Base-by-base conservation (phyloP, 1,140 invertebrate genomes). In the Ruditapes philippinarum region DNA sequence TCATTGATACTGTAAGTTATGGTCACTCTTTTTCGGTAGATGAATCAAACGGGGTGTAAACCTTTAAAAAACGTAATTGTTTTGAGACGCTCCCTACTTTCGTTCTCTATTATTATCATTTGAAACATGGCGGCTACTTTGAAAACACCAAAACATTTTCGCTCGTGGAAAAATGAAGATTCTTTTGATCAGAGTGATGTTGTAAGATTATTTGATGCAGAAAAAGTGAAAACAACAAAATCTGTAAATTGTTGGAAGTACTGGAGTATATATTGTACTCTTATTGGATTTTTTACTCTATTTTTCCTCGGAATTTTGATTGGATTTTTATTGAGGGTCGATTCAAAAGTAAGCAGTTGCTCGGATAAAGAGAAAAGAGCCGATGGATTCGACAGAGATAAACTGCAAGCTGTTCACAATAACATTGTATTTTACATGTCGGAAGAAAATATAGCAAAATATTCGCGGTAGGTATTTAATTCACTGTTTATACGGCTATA, bases 41-140 rank as follows among this genome's bases (percentile, higher is more conserved):
- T n/a, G n/a, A n/a, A n/a, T n/a, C n/a, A n/a, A n/a, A n/a, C 42
- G 5, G 42, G 42, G 42, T 45, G 14, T 45, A 14, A 45, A 45
- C 42, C 42, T 45, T 45, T 45, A 45, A 45, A 45, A 45, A 5
- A 7, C 42, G n/a, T n/a, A n/a, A 7, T 45, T 14, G 5, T 73
- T 81, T 65, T 62, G 60, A 81, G 54, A 81, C 51, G 40, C 12
- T 45, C 60, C 79, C 60, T 65, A 62, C 51, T 62, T 81, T 62
- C 51, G 79, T 22, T 62, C 31, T 42, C 28, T 38, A 0, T 9
- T 45, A 19, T 42, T 5, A 45, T 62, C 79, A 81, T 3, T 42
- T 62, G 54, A 81, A 81, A 81, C 49, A 81, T 81, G 79, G 79
- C 79, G 79, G 79, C 51, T 54, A 57, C 79, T 81, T 81, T 81